A percentile compares a stretch with the other conserved stretches of the same genome.
Evolutionary conservation across 2,888 invertebrate genomes (phyloP).

Genomic region (Apeira syringaria): DNA sequence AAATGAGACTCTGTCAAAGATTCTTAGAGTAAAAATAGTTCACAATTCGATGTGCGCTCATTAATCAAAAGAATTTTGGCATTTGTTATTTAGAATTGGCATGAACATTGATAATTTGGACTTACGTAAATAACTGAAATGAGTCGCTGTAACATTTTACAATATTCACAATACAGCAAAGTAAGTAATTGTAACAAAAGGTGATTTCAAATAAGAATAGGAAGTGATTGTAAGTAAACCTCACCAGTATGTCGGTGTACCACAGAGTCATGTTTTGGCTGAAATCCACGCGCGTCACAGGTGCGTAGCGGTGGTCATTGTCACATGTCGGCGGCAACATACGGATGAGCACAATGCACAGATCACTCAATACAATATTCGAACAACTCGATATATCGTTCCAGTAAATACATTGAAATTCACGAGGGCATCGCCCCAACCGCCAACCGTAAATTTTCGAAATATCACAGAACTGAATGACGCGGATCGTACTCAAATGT

Average conservation of each 20-base stretch:
- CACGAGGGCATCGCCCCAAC: conserved; percentile 51
- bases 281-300: conserved; percentile 70
- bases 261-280: conserved; percentile 80
- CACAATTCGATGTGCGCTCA: background rate
- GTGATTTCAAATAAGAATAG: no score
- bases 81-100: conserved; percentile 14
- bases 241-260: conserved; percentile 80
- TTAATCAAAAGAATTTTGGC: conserved; percentile 9
- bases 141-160: conserved; percentile 2
- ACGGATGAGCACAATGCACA: conserved; percentile 51
- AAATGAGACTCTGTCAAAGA: background rate
- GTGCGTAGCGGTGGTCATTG: conserved; percentile 66
- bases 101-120: conserved; percentile 11
- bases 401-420: conserved; percentile 43
- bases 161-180: background rate
- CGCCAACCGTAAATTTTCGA: conserved; percentile 46
- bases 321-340: conserved; percentile 58
- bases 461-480: conserved; percentile 45
- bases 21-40: background rate
- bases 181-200: conserved; percentile 1
- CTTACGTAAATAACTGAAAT: conserved; percentile 18
- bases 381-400: conserved; percentile 32
- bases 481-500: conserved; percentile 37
- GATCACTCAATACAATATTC: conserved; percentile 45
- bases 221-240: conserved; percentile 36